Evolutionary conservation across 2,888 invertebrate genomes (phyloP), one percentile per base, ranked within the genome.

Genomic region (Chaitophorus viminalis): DNA sequence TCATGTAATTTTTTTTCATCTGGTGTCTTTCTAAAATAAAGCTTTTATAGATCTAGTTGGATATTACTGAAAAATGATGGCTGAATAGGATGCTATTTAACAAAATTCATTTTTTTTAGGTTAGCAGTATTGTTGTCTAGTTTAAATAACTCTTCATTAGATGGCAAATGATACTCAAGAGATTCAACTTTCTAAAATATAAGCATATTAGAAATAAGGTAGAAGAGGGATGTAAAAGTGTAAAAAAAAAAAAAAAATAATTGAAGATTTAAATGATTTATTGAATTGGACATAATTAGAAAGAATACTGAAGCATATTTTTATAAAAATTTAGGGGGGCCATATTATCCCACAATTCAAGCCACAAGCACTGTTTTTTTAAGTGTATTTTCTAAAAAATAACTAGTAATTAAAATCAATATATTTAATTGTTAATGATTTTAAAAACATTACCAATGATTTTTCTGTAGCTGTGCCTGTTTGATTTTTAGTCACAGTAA

Each of bases 251-350:
- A 39, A 39, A 39, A 5, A 39, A 39, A 39, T 5, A 39, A 39
- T 39, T 39, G 36, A 39, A 39, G 36, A 3, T 36, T 36, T 74
- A 36, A 74, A 74, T 74, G 25, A 6, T 74, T 74, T 74, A 36
- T 74, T 36, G 72, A 74, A 6, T 74, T 74, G 36, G 72, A 36
- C 33, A 36, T 74, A 74, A 74, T 74, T 74, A 74, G 72, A 70
- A 70, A 21, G 6, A 36, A 36, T 36, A 74, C 72, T 21, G 3
- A 1, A 33, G 25, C 8, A 74, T 74, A 74, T 36, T 74, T 72
- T 74, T 74, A 25, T 74, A 36, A 74, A 36, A 36, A 74, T 21
- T 72, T 33, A 33, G 25, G 11, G 36, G 72, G 8, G 33, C n/a
- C n/a, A n/a, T n/a, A n/a, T n/a, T n/a, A n/a, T n/a, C n/a, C n/a